Base-by-base conservation (phyloP, 2,797 vertebrate species). In the Alcedo quadribrachys region DNA sequence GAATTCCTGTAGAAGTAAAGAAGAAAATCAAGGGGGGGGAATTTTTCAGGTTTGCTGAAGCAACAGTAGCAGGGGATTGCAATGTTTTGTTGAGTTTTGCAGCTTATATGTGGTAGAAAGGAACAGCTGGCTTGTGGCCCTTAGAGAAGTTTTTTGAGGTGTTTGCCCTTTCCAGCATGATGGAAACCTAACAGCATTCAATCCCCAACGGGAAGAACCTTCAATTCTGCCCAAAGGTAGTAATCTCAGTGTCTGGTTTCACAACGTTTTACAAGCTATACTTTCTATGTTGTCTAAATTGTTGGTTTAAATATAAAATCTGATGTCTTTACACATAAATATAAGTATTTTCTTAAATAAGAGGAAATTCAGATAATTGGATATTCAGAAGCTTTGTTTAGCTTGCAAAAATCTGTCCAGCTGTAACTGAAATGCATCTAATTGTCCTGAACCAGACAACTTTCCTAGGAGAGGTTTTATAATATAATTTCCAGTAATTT, bases 161-260 rank as follows among this genome's bases (percentile, higher is more conserved):
- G 54, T 92, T 89, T 86, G 22, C 28, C 79, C 78, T 91, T 94
- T 89, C 43, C 54, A 71, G 15, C 30, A 18, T 11, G 17, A 18
- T 11, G 19, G 58, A 91, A 92, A 87, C 50, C 32, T 75, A 21
- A 74, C 43, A 61, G 11, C 22, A 50, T 60, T 85, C 63, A 90
- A 69, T 32, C 10, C 85, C 69, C 75, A 77, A 68, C 55, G 62
- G 58, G 66, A 71, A 66, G 35, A 83, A 82, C 51, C 46, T 89
- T 87, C 48, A 87, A 85, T 92, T 92, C 43, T 75, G 54, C 86
- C 79, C 69, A 89, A 80, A 94, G 81, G 50, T 43, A 69, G 27
- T 60, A 65, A 80, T 80, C 37, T n/a, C 9, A 2, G 2, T 58
- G 10, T 68, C 32, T 87, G 30, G 5, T 54, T 88, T 80, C 79